These are phyloP conservation scores for Chymomyza caudatula DNA, from an alignment of 2,888 invertebrate species.

Conservation along the genomic window DNA sequence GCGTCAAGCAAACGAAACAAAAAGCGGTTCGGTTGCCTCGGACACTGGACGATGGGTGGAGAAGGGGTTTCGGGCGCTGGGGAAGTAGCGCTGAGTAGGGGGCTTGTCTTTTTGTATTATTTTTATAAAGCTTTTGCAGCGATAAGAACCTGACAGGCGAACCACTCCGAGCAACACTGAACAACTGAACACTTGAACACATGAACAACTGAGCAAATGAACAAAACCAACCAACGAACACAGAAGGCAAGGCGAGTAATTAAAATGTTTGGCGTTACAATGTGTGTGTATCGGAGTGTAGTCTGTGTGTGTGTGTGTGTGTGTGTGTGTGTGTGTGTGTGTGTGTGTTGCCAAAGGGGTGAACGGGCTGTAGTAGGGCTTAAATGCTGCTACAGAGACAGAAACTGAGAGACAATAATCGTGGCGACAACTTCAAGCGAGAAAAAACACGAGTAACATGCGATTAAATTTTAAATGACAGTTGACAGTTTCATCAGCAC, in stretches of 20 bases:
- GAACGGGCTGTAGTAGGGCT: constrained; percentile 5
- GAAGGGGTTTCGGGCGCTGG: background rate
- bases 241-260: constrained; percentile 7
- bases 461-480: constrained; percentile 62
- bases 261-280: constrained; percentile 9
- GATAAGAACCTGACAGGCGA: constrained; percentile 54
- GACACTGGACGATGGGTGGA: background rate
- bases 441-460: constrained; percentile 49
- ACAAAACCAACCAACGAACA: background rate
- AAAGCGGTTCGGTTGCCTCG: background rate
- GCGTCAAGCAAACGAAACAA: constrained; percentile 19
- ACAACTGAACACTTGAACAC: background rate
- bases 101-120: background rate
- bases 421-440: constrained; percentile 51
- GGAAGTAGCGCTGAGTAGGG: background rate
- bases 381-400: background rate
- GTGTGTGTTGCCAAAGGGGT: background rate
- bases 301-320: background rate
- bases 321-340: background rate
- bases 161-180: background rate
- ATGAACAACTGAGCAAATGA: background rate
- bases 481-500: constrained; percentile 66
- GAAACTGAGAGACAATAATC: constrained; percentile 49
- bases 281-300: background rate
- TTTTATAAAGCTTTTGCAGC: constrained; percentile 42